Percentiles rank a stretch among this genome's conserved stretches.
phyloP scores from a whole-genome alignment of 2,797 vertebrate species.

The Orientallactaga sibirica region DNA sequence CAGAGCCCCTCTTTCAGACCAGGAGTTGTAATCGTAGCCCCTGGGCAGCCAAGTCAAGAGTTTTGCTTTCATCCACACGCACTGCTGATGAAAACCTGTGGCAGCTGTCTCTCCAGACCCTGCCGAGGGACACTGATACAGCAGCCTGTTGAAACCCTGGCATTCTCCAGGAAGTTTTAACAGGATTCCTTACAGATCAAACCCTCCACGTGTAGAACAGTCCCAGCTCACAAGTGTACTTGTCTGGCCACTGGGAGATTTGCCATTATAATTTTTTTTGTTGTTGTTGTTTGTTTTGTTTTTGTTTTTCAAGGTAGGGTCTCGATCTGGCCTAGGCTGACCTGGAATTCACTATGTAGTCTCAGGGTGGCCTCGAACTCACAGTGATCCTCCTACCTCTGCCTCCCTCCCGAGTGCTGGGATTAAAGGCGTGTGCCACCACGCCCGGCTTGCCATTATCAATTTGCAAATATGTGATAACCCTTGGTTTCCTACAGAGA shows the following conservation, averaged over 20 bases:
- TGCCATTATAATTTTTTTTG: neutral
- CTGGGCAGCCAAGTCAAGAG: conserved; percentile 77
- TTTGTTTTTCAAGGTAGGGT: too few relatives aligned
- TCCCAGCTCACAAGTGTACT: neutral
- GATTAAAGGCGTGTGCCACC: too few relatives aligned
- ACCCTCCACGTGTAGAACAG: neutral
- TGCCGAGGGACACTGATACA: conserved; percentile 20
- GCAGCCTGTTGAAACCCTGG: conserved; percentile 56
- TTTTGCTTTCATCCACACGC: conserved; percentile 79
- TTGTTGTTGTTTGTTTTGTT: neutral
- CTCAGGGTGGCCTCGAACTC: too few relatives aligned
- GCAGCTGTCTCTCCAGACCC: conserved; percentile 55
- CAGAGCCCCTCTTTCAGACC: conserved; percentile 79
- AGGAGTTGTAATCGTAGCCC: conserved; percentile 69
- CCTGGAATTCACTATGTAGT: too few relatives aligned
- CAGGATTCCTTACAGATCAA: neutral
- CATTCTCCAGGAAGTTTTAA: neutral
- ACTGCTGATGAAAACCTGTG: conserved; percentile 72
- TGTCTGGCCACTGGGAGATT: conserved; percentile 29
- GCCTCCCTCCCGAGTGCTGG: too few relatives aligned
- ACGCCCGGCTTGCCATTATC: conserved; percentile 29
- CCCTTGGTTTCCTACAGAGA: conserved; percentile 34
- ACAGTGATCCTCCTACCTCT: too few relatives aligned
- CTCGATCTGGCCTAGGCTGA: too few relatives aligned
- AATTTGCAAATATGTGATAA: conserved; percentile 63